A percentile compares a stretch with the other conserved stretches of the same genome.
Evolutionary conservation across 92 coral and sea anemone genomes (phyloP).

Genomic region (Epizoanthus rinbou): DNA sequence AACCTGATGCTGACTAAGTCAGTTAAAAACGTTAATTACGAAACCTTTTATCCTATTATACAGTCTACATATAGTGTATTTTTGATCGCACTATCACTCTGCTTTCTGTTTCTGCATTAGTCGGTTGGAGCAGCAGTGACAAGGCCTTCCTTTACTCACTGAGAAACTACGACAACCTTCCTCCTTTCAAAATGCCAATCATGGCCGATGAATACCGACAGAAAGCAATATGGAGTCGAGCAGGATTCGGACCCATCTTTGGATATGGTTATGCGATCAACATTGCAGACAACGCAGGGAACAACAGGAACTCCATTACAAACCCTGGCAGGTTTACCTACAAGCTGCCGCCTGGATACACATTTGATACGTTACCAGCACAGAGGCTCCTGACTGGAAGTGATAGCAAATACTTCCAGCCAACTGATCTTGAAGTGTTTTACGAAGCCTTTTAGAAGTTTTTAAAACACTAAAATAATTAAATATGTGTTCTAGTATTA

Average conservation of each 20-base stretch:
- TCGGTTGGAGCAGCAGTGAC: neutral
- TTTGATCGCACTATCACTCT: no score
- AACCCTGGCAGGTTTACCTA: slow-evolving; percentile 30
- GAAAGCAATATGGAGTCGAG: neutral
- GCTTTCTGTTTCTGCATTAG: neutral
- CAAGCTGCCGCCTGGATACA: neutral
- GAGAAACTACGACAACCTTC: slow-evolving; percentile 21
- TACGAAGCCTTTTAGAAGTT: slow-evolving; percentile 14
- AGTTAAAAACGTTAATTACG: no score
- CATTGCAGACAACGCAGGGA: slow-evolving; percentile 36
- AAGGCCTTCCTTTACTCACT: slow-evolving; percentile 32
- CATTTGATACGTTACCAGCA: neutral
- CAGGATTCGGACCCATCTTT: slow-evolving; percentile 6
- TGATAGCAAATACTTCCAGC: slow-evolving; percentile 9
- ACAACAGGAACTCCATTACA: neutral
- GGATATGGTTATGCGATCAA: slow-evolving; percentile 37
- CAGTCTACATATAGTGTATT: no score
- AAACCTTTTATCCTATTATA: neutral
- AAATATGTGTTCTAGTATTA: no score
- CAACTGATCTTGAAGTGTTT: slow-evolving; percentile 27
- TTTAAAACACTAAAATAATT: no score
- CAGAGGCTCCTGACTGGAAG: slow-evolving; percentile 33
- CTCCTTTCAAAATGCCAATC: slow-evolving; percentile 16
- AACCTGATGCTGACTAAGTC: no score
- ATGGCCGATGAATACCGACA: no score